Percentiles rank a stretch among this genome's conserved stretches.
These are phyloP conservation scores for Xenopus petersii DNA, from an alignment of 2,797 vertebrate species.

Conservation along the genomic window DNA sequence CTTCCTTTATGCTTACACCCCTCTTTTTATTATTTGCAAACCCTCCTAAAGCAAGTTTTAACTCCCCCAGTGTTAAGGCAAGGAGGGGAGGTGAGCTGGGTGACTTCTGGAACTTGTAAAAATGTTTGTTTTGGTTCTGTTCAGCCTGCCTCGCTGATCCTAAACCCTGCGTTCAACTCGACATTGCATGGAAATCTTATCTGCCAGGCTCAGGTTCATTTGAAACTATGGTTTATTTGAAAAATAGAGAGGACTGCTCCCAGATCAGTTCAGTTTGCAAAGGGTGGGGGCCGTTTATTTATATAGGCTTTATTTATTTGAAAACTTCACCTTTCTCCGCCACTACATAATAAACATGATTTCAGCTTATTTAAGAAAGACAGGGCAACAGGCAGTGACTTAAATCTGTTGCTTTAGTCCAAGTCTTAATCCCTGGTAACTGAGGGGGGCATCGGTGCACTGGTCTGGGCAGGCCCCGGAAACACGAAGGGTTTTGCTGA, in stretches of 20 bases:
- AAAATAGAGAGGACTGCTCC: conserved; percentile 64
- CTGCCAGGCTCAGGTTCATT: conserved; percentile 65
- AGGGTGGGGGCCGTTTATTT: conserved; percentile 71
- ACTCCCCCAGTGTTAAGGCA: conserved; percentile 4
- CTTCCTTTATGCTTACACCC: too few species aligned
- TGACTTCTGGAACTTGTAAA: conserved; percentile 64
- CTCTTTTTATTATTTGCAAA: too few species aligned
- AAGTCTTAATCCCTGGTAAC: conserved; percentile 29
- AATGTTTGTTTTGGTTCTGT: conserved; percentile 69
- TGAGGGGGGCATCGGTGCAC: background rate
- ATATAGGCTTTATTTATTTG: conserved; percentile 69
- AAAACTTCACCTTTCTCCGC: conserved; percentile 58
- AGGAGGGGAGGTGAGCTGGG: background rate
- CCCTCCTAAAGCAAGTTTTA: background rate
- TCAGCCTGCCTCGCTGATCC: conserved; percentile 39
- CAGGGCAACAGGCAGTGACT: conserved; percentile 22
- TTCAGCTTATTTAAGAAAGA: conserved; percentile 49
- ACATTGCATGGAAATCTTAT: conserved; percentile 63
- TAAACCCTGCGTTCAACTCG: conserved; percentile 51
- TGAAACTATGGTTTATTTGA: conserved; percentile 66
- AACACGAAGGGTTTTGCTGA: conserved; percentile 6
- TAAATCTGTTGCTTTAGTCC: conserved; percentile 29
- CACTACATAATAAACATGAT: conserved; percentile 61
- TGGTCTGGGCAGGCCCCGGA: background rate
- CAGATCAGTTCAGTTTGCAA: conserved; percentile 56